Conservation (phyloP, 2,888 invertebrate species). For the Agelastica alni region DNA sequence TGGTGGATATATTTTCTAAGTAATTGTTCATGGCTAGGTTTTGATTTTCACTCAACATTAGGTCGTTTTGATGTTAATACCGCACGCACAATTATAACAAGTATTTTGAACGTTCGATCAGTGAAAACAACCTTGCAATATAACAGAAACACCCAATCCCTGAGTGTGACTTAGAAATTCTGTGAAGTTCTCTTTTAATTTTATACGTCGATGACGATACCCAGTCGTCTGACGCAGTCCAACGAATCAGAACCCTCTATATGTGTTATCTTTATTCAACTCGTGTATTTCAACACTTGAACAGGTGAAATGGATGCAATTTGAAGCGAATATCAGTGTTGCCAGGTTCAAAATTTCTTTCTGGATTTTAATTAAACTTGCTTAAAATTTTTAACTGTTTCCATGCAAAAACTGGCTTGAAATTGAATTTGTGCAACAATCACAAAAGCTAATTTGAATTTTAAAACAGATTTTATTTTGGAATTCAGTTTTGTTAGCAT, state of each 20-base stretch:
- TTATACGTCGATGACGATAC: slow-evolving; percentile 34
- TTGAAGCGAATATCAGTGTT: not conserved
- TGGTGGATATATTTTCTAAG: slow-evolving; percentile 46
- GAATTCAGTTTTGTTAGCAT: too few species aligned
- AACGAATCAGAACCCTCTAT: slow-evolving; percentile 26
- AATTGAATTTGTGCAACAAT: too few species aligned
- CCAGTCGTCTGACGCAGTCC: slow-evolving; percentile 31
- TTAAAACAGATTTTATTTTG: too few species aligned
- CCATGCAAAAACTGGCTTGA: too few species aligned
- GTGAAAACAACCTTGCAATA: slow-evolving; percentile 26
- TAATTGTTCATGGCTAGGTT: slow-evolving; percentile 39
- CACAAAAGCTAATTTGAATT: too few species aligned
- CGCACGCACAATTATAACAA: slow-evolving; percentile 20
- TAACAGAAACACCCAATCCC: slow-evolving; percentile 29
- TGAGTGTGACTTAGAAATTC: slow-evolving; percentile 30
- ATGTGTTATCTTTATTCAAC: slow-evolving; percentile 21
- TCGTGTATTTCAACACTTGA: not conserved
- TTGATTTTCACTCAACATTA: slow-evolving; percentile 30
- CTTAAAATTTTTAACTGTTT: too few species aligned
- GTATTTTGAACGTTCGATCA: slow-evolving; percentile 12
- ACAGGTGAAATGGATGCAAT: slow-evolving; percentile 13
- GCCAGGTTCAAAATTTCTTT: too few species aligned
- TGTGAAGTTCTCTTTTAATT: slow-evolving; percentile 32
- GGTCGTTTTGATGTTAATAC: slow-evolving; percentile 16
- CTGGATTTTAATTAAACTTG: too few species aligned